Percentiles rank a stretch among this genome's conserved stretches.
Evolutionary conservation across 1,140 invertebrate genomes (phyloP).

Genomic region (Lepidurus arcticus): DNA sequence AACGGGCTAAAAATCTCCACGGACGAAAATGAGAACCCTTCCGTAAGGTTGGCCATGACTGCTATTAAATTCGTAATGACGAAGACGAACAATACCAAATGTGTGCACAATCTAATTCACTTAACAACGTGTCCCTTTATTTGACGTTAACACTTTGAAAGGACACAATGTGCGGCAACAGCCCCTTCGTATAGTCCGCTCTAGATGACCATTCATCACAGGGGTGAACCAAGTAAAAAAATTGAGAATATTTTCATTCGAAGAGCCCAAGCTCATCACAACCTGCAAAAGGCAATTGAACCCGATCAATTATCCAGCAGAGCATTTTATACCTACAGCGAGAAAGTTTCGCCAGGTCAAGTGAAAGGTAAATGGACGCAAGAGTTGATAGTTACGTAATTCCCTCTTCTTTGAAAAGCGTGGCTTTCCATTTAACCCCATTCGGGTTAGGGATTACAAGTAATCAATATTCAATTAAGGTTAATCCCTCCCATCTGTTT

Average conservation of each 20-base stretch:
- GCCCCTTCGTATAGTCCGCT: not conserved
- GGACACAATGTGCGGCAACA: conserved; percentile 12
- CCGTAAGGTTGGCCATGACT: not conserved
- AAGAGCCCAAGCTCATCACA: conserved; percentile 10
- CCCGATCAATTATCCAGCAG: not conserved
- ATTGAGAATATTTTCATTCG: not conserved
- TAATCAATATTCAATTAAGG: too few species aligned
- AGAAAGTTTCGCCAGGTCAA: not conserved
- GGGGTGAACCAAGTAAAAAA: not conserved
- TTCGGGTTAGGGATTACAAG: too few species aligned
- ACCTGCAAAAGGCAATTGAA: not conserved
- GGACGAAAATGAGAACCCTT: not conserved
- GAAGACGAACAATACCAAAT: not conserved
- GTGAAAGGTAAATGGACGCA: too few species aligned
- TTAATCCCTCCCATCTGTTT: too few species aligned
- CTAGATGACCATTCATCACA: conserved; percentile 17
- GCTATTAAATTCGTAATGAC: not conserved
- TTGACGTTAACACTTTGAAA: not conserved
- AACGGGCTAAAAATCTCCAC: not conserved
- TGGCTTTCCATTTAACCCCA: too few species aligned
- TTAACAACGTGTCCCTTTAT: not conserved
- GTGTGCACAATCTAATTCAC: not conserved
- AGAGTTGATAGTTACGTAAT: too few species aligned
- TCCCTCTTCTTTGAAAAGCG: too few species aligned
- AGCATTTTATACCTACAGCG: not conserved